phyloP scores from a whole-genome alignment of 30 jellyfish, hydroid and myxozoan genomes.

The Hydra vulgaris region DNA sequence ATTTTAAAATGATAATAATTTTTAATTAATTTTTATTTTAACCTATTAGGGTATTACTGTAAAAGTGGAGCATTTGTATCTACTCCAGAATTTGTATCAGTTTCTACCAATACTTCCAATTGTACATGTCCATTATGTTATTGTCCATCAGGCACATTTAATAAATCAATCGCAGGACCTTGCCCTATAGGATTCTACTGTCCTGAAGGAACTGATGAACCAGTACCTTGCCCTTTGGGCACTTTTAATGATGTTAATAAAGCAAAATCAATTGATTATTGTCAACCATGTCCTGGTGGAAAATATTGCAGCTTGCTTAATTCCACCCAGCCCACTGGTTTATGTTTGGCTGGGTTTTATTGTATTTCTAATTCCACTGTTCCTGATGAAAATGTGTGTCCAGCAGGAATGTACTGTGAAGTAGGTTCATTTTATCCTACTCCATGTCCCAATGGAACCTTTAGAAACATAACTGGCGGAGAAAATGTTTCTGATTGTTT shows the following conservation, averaged over 20 bases:
- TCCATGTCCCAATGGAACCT: conserved; percentile 79
- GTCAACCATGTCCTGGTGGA: conserved; percentile 85
- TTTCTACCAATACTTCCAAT: conserved; percentile 48
- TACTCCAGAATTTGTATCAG: conserved; percentile 68
- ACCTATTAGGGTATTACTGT: conserved; percentile 49
- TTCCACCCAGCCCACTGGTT: conserved; percentile 69
- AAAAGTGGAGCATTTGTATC: conserved; percentile 95
- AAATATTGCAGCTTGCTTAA: conserved; percentile 63
- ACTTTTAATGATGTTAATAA: conserved; percentile 62
- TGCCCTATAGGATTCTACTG: conserved; percentile 96
- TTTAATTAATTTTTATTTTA: neutral
- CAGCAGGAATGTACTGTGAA: conserved; percentile 75
- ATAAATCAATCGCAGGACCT: conserved; percentile 86
- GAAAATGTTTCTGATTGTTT: conserved; percentile 62
- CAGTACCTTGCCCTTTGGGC: conserved; percentile 92
- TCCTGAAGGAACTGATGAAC: conserved; percentile 79
- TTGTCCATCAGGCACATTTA: conserved; percentile 81
- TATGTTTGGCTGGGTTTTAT: conserved; percentile 95
- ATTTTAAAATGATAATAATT: no score
- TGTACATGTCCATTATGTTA: conserved; percentile 63
- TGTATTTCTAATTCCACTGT: conserved; percentile 75
- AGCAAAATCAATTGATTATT: conserved; percentile 53
- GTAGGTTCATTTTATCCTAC: conserved; percentile 41
- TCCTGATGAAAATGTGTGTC: conserved; percentile 72
- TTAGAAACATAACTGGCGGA: conserved; percentile 78